Conservation (phyloP, 1,140 invertebrate species). For the Archivesica marissinica region DNA sequence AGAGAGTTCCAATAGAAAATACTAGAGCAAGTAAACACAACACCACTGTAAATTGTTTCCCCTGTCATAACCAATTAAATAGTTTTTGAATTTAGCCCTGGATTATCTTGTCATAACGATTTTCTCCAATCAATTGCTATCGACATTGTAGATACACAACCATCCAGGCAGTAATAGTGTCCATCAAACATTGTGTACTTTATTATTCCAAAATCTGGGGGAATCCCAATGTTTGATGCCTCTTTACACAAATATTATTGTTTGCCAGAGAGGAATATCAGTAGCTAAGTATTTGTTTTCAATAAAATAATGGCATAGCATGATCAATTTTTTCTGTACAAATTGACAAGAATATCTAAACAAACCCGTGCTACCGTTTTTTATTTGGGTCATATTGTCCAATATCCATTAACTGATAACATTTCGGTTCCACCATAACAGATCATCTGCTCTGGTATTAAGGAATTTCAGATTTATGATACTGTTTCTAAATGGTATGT, state of each 20-base stretch:
- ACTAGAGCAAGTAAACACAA: too few relatives aligned
- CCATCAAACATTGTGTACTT: conserved; percentile 2
- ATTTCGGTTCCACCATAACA: too few relatives aligned
- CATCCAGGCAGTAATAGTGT: not conserved
- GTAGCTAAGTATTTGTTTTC: not conserved
- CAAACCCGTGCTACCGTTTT: not conserved
- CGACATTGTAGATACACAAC: not conserved
- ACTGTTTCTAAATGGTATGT: too few relatives aligned
- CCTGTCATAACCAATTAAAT: conserved; percentile 6
- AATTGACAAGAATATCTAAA: not conserved
- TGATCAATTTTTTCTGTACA: not conserved
- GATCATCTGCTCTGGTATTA: too few relatives aligned
- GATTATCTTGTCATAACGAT: conserved; percentile 11
- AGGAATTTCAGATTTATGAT: too few relatives aligned
- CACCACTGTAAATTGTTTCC: too few relatives aligned
- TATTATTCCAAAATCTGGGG: conserved; percentile 2
- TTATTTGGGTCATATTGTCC: not conserved
- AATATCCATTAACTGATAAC: conserved; percentile 20
- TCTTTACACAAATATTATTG: conserved; percentile 3
- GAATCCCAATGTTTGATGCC: conserved; percentile 8
- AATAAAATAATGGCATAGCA: not conserved
- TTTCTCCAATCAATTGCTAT: not conserved
- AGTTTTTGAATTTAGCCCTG: not conserved
- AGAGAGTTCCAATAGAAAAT: too few relatives aligned
- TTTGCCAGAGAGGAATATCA: not conserved